Base-by-base conservation (phyloP, 2,888 invertebrate genomes). In the Crocallis elinguaria region DNA sequence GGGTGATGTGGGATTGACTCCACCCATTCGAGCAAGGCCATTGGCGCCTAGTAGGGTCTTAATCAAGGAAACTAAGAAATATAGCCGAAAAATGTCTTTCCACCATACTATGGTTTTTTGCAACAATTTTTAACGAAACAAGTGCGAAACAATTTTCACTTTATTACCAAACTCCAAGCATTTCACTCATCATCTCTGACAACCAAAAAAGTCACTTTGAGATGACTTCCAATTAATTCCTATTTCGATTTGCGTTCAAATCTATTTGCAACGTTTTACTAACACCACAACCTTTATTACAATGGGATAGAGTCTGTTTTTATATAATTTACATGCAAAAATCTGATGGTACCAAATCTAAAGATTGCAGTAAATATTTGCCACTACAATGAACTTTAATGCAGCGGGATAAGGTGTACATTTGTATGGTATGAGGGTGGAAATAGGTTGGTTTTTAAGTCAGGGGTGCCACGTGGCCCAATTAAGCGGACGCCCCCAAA, bases 401-500 rank as follows among this genome's bases (percentile, higher is more conserved):
- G 14, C n/a, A 3, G 2, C 0, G 2, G 1, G 0, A 19, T 49
- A 49, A 19, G 38, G 56, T 56, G 58, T 44, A 43, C 49, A 63
- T 62, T 73, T n/a, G 3, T 41, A n/a, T 42, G 27, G 43, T 50
- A 43, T 54, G 30, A 37, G 36, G 44, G 46, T 57, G 44, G 54
- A 50, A n/a, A 9, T 44, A 44, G 27, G 42, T 48, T 45, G 55
- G 50, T 13, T 49, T 3, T 32, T 11, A 3, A 12, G 49, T 17
- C 59, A 77, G 77, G 80, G 78, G 66, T 69, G 84, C 71, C 88
- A 86, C 88, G 88, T 84, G 88, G 67, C 86, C 81, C 83, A 83
- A 87, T 87, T 86, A 86, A 52, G 57, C 57, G 44, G 60, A 62
- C 63, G 64, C 78, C 85, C 82, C 77, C 74, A 69, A 80, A 78